A percentile compares a stretch with the other conserved stretches of the same genome.
phyloP scores from a whole-genome alignment of 2,797 vertebrate species.

The Silurus lanzhouensis region DNA sequence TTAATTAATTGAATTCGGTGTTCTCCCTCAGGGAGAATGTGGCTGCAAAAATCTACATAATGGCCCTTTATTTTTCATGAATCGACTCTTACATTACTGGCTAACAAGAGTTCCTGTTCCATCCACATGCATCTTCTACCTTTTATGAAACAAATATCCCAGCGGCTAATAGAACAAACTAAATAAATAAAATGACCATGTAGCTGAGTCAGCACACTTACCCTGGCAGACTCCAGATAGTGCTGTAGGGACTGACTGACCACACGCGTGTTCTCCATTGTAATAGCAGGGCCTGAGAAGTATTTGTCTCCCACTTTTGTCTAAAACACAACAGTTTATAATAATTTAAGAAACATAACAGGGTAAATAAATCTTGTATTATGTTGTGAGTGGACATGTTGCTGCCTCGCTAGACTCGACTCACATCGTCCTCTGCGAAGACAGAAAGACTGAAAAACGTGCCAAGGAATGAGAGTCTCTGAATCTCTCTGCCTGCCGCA shows the following conservation, averaged over 20 bases:
- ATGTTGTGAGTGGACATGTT: neutral
- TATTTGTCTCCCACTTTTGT: conserved; percentile 96
- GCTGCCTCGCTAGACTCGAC: conserved; percentile 58
- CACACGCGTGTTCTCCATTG: conserved; percentile 94
- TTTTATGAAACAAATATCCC: conserved; percentile 9
- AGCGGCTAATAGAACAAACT: neutral
- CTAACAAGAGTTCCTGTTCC: neutral
- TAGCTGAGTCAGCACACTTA: conserved; percentile 57
- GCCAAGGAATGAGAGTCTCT: conserved; percentile 93
- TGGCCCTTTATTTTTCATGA: neutral
- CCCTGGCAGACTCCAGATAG: conserved; percentile 93
- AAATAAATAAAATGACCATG: neutral
- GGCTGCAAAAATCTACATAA: neutral
- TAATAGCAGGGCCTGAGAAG: conserved; percentile 97
- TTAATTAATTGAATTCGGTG: conserved; percentile 18
- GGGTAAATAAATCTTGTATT: neutral
- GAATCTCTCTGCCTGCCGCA: conserved; percentile 91
- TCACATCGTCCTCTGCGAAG: conserved; percentile 96
- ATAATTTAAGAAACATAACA: neutral
- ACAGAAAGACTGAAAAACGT: conserved; percentile 95
- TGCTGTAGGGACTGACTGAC: conserved; percentile 97
- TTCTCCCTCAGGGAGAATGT: neutral
- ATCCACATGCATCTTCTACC: neutral
- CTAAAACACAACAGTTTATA: conserved; percentile 66
- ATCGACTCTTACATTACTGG: neutral